Evolutionary conservation across 2,888 invertebrate genomes (phyloP), one percentile per base, ranked within the genome.

Genomic region (Acanthococcus lagerstroemiae): DNA sequence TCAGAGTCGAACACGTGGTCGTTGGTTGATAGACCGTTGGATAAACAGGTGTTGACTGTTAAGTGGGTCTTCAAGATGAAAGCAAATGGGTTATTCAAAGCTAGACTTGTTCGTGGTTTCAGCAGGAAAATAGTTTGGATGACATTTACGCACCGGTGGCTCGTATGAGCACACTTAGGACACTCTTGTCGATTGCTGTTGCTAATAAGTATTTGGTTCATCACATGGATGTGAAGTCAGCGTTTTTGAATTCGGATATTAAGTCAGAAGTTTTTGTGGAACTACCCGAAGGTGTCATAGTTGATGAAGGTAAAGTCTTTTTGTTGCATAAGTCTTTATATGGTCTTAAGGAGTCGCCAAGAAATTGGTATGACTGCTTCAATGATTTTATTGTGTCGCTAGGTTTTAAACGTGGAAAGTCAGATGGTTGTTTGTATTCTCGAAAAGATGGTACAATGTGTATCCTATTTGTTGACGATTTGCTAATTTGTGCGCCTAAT

Each of bases 221-320:
- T 21, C 73, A 73, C 52, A 67, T 74, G 55, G 74, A 73, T 68
- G 72, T 72, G 5, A 65, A 67, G 17, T 72, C 72, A 17, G 73
- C 73, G 1, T 73, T 71, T 58, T 68, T 73, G 12, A 71, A 73
- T 63, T 72, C 72, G 7, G 68, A 70, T 17, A 60, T 73, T n/a
- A 65, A 69, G 46, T 70, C 72, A 63, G 71, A 71, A 52, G 69
- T 73, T 7, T 73, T 71, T 48, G 70, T 72, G 68, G 67, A 69
- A 58, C 52, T 55, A 45, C 69, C 68, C 4, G 46, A 67, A 26
- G 66, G 46, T 48, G 25, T 30, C 15, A 15, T 6, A 12, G 46
- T 65, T n/a, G 67, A n/a, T n/a, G n/a, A n/a, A n/a, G n/a, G n/a
- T n/a, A 55, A 65, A n/a, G 68, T 69, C 1, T 68, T 17, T 27